Evolutionary conservation across 1,140 invertebrate genomes (phyloP).

Genomic region (Lepidurus apus): DNA sequence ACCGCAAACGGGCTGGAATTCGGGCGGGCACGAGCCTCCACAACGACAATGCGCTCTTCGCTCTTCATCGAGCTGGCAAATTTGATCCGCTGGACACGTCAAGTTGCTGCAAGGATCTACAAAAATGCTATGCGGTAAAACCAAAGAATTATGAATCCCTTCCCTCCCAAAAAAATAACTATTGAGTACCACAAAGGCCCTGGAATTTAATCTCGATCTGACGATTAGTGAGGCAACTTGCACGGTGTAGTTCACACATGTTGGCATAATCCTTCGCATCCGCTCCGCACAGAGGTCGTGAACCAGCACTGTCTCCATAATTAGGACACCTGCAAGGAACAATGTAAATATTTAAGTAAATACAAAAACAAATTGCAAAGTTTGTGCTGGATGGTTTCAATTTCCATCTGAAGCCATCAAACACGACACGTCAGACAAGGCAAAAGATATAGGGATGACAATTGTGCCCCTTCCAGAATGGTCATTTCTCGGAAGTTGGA

Average conservation of each 20-base stretch:
- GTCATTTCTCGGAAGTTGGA: not conserved
- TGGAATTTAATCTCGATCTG: conserved; percentile 79
- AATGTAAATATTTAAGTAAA: not conserved
- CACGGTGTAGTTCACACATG: conserved; percentile 70
- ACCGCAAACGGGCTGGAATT: conserved; percentile 52
- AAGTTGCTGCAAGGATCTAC: conserved; percentile 74
- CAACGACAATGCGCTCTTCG: conserved; percentile 72
- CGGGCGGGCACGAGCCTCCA: conserved; percentile 56
- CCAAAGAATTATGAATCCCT: too few relatives aligned
- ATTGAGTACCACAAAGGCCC: conserved; percentile 79
- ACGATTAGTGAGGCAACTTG: conserved; percentile 63
- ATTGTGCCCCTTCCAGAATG: not conserved
- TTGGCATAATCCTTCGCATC: conserved; percentile 68
- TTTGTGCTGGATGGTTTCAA: not conserved
- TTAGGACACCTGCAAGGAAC: conserved; percentile 56
- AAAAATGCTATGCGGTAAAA: not conserved
- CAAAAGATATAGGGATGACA: not conserved
- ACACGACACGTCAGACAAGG: not conserved
- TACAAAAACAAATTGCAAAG: not conserved
- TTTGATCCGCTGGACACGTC: conserved; percentile 68
- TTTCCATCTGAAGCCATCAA: not conserved
- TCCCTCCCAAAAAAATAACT: too few relatives aligned
- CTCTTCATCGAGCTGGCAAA: conserved; percentile 74
- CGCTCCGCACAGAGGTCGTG: conserved; percentile 64
- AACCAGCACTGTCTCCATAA: conserved; percentile 71